These are phyloP conservation scores for Volucella inanis DNA, from an alignment of 2,888 invertebrate species.

Conservation along the genomic window DNA sequence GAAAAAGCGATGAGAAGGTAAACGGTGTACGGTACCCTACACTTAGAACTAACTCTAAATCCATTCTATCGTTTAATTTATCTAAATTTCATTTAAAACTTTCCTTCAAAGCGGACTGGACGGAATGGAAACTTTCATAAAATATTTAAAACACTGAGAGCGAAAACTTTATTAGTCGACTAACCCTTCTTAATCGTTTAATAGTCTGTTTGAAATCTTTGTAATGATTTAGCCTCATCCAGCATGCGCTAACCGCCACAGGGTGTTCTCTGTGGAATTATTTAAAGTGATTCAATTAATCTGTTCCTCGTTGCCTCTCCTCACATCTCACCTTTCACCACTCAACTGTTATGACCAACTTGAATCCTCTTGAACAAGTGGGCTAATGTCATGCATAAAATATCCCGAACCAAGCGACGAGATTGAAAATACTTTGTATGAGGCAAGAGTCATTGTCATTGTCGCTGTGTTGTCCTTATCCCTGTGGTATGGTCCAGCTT, in stretches of 20 bases:
- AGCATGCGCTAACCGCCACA: slow-evolving; percentile 9
- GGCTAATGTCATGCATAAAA: slow-evolving; percentile 45
- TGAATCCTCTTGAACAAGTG: background rate
- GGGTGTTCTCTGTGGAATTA: slow-evolving; percentile 28
- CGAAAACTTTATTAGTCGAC: background rate
- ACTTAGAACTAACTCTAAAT: too few relatives aligned
- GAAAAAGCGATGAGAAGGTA: too few relatives aligned
- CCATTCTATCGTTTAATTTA: too few relatives aligned
- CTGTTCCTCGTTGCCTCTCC: background rate
- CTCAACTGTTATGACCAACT: background rate
- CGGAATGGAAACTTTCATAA: slow-evolving; percentile 3
- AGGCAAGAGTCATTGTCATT: slow-evolving; percentile 7
- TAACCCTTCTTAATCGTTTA: slow-evolving; percentile 42
- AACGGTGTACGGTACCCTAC: too few relatives aligned
- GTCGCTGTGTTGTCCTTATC: background rate
- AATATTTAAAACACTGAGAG: background rate
- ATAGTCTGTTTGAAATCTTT: slow-evolving; percentile 21
- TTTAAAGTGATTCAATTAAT: slow-evolving; percentile 53
- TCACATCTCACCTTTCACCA: background rate
- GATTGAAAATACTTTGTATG: slow-evolving; percentile 12
- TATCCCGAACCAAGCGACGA: background rate
- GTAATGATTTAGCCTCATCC: slow-evolving; percentile 20
- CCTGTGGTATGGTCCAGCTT: too few relatives aligned
- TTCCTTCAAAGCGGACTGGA: background rate
- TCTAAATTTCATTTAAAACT: too few relatives aligned